Base-by-base conservation (phyloP, 2,888 invertebrate species). In the Dryadula phaetusa region DNA sequence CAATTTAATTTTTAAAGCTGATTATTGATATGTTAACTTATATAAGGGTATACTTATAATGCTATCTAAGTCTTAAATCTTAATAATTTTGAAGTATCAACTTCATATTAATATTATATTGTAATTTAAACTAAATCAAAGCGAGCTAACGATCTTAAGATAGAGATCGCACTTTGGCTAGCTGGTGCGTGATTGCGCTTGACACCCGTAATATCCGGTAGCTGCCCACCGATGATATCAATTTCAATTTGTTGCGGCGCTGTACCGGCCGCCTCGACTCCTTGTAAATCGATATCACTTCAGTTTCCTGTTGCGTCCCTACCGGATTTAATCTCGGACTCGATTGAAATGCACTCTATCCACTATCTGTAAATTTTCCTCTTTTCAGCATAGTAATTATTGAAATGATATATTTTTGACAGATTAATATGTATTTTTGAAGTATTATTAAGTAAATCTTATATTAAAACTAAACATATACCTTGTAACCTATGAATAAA, bases 191-290 rank as follows among this genome's bases (percentile, higher is more conserved):
- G 91, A 90, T 90, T 88, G 86, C 83, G 87, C 85, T 82, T 87
- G 91, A 91, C 91, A 90, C 85, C 85, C 84, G 87, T 90, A 92
- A 92, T 92, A 91, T 92, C 92, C 92, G 91, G 88, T 78, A 79
- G 77, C 83, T 87, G 86, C 85, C 90, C 86, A 87, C 85, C 86
- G 90, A 91, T 90, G 86, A 87, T 92, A 92, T 92, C 92, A 91
- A 89, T 90, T 92, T 91, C 92, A 91, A 92, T 91, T 92, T 92
- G 91, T 90, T 89, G 87, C 86, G 89, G 86, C 81, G 81, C 83
- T 82, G 86, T 87, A 88, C 86, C 87, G 81, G 86, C 85, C 85
- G 86, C 84, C 86, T 82, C 83, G 85, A 87, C 86, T 88, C 86
- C 85, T 83, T 86, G 83, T 87, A 84, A 87, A 88, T 88, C 88